These are phyloP conservation scores for Atrichornis clamosus DNA, from an alignment of 2,113 vertebrate species.

Conservation along the genomic window DNA sequence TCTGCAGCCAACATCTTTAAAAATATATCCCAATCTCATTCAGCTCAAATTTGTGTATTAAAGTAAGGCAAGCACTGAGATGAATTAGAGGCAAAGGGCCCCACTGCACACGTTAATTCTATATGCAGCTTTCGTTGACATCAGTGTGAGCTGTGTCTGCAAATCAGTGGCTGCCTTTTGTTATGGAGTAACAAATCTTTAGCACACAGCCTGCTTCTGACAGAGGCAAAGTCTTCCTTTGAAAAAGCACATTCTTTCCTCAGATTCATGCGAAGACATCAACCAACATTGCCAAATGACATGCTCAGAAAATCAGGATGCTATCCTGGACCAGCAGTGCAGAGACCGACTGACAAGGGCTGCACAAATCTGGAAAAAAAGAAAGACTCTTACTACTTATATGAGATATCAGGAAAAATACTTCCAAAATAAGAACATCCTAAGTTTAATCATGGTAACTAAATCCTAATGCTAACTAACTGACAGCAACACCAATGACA, in stretches of 20 bases:
- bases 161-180: not conserved
- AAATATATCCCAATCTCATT: not conserved
- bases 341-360: not conserved
- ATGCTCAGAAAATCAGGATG: not conserved
- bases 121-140: not conserved
- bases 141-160: conserved; percentile 4
- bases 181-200: conserved; percentile 22
- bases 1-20: conserved; percentile 50
- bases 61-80: not conserved
- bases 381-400: not conserved
- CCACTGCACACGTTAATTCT: not conserved
- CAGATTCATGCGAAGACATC: not conserved
- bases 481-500: not conserved
- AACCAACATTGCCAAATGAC: not conserved
- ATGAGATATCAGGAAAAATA: not conserved
- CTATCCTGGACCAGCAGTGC: not conserved
- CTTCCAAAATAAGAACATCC: not conserved
- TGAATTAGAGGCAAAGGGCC: not conserved
- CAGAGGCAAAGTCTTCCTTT: conserved; percentile 12
- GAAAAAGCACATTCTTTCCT: conserved; percentile 14
- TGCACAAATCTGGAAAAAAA: not conserved
- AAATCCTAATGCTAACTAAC: not conserved
- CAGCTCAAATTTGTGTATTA: not conserved
- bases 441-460: not conserved
- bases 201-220: not conserved